Conservation (phyloP, 2,113 vertebrate species). For the Leptodactylus fuscus region DNA sequence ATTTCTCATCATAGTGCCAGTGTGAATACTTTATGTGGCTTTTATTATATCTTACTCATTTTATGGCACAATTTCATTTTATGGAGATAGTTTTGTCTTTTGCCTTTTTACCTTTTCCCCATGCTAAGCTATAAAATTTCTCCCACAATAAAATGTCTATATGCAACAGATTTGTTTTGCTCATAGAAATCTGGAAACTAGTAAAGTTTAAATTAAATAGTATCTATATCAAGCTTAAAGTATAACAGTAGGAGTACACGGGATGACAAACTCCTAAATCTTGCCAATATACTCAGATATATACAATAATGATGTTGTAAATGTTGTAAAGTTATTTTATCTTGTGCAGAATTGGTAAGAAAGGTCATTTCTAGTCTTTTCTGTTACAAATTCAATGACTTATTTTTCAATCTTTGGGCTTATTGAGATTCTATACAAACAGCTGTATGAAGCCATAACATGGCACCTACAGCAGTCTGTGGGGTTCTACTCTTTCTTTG, state of each 20-base stretch:
- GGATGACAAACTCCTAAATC: slow-evolving; percentile 16
- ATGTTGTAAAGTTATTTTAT: slow-evolving; percentile 25
- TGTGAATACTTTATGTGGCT: slow-evolving; percentile 36
- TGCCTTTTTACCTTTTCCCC: background rate
- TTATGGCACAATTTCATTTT: slow-evolving; percentile 49
- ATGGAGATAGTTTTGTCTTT: slow-evolving; percentile 26
- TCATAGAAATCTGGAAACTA: background rate
- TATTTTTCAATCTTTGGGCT: background rate
- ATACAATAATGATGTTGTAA: slow-evolving; percentile 18
- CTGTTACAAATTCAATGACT: background rate
- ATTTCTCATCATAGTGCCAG: slow-evolving; percentile 25
- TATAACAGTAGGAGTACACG: slow-evolving; percentile 6
- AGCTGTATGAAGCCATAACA: background rate
- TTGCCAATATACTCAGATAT: background rate
- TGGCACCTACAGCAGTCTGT: background rate
- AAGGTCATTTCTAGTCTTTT: background rate
- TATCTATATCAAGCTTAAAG: background rate
- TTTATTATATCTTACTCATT: slow-evolving; percentile 41
- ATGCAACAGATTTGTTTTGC: slow-evolving; percentile 37
- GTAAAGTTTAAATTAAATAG: slow-evolving; percentile 30
- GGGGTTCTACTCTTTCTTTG: background rate
- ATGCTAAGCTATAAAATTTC: slow-evolving; percentile 20
- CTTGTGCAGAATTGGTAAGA: background rate
- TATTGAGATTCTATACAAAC: background rate
- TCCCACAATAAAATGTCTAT: slow-evolving; percentile 38